Conservation (phyloP, 2,113 vertebrate species). For the Chionomys nivalis region DNA sequence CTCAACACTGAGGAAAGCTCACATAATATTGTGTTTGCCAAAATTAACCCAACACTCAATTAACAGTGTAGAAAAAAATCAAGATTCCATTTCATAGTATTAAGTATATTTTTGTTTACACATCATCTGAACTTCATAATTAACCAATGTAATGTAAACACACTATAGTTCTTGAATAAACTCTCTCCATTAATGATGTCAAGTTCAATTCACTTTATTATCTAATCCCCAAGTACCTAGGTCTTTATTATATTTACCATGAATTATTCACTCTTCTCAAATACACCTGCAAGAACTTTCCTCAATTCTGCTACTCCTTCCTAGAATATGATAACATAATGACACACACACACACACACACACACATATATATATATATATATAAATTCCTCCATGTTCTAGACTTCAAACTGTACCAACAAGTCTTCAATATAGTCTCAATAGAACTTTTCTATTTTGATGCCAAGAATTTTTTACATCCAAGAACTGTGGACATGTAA, state of each 20-base stretch:
- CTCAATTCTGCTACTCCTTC: neutral
- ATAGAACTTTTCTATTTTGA: neutral
- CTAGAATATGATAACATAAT: neutral
- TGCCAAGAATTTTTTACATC: neutral
- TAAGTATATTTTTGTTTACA: neutral
- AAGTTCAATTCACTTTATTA: neutral
- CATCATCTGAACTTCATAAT: neutral
- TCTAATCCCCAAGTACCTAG: neutral
- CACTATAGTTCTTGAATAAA: neutral
- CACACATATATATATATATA: no score
- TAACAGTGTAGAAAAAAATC: neutral
- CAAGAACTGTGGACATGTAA: neutral
- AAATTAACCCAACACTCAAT: neutral
- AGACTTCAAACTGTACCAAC: neutral
- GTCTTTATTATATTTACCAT: constrained; percentile 5
- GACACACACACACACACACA: no score
- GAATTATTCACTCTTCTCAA: neutral
- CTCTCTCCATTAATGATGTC: neutral
- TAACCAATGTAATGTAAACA: neutral
- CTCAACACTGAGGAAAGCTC: neutral
- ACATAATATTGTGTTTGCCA: neutral
- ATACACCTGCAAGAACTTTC: neutral
- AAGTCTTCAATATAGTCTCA: neutral
- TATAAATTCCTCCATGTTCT: neutral
- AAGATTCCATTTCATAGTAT: neutral